Base-by-base conservation (phyloP, 1,140 invertebrate species). In the Plodia interpunctella region DNA sequence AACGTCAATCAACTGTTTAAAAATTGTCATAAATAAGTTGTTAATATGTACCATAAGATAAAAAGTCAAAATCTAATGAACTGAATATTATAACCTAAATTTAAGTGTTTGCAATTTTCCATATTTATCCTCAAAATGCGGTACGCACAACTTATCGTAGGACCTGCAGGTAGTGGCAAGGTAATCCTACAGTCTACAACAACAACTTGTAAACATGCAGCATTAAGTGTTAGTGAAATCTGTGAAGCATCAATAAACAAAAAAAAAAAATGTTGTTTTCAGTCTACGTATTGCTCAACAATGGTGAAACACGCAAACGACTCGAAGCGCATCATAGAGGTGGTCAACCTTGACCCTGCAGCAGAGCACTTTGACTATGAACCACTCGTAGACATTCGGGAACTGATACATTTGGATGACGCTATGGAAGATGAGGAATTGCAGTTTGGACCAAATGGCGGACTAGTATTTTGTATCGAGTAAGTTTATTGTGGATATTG, bases 331-430 rank as follows among this genome's bases (percentile, higher is more conserved):
- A 90, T 91, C 1, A 91, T 98, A 19, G 93, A 97, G 65, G 94
- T 99, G 8, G 94, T 99, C 0, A 99, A 99, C 91, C 91, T 99
- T 38, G 98, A 99, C 91, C 98, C 98, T 44, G 98, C 98, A 2
- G 98, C 98, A 13, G 98, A 99, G 85, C 91, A 96, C 79, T 99
- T 99, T 91, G 93, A 96, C 72, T 99, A 99, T 83, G 91, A 95
- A 59, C 94, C 97, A 0, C 76, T 95, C 10, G 94, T 93, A 9
- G 98, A 99, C 91, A 96, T 99, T 57, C 90, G 97, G 68, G 97
- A 99, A 70, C 88, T 99, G 25, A 99, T 99, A 77, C 94, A 97
- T 64, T 90, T 99, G 0, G 97, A 99, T 74, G 98, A 99, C 93
- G 96, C 95, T 0, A 98, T 99, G 97, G 97, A 99, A 88, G 97